These are phyloP conservation scores for Drosophila meridionalis DNA, from an alignment of 2,888 invertebrate species.

Conservation along the genomic window DNA sequence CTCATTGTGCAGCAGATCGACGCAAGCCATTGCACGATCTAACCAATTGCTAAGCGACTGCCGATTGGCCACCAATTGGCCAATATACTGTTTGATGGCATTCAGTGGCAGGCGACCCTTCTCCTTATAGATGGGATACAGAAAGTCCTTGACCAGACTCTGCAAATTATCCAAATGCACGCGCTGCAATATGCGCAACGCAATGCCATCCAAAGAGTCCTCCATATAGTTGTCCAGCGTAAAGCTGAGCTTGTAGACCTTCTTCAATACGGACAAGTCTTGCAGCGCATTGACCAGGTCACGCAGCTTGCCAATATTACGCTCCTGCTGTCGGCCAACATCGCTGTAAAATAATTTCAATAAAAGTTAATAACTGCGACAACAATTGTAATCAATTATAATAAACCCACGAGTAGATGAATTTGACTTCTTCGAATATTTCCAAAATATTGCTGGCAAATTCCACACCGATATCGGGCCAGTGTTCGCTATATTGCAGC, in stretches of 20 bases:
- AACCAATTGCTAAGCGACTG: slow-evolving; percentile 83
- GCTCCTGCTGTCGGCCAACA: slow-evolving; percentile 82
- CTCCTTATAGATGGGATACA: slow-evolving; percentile 84
- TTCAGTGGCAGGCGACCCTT: slow-evolving; percentile 80
- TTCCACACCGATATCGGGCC: slow-evolving; percentile 85
- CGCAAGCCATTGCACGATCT: slow-evolving; percentile 81
- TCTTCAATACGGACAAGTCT: slow-evolving; percentile 83
- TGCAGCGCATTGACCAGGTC: slow-evolving; percentile 81
- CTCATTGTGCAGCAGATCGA: slow-evolving; percentile 83
- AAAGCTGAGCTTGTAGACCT: slow-evolving; percentile 82
- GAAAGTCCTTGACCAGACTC: slow-evolving; percentile 82
- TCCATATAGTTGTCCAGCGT: slow-evolving; percentile 84
- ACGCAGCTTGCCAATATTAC: slow-evolving; percentile 80
- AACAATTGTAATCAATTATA: neutral
- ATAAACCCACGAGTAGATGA: slow-evolving; percentile 81
- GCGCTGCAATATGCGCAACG: slow-evolving; percentile 83
- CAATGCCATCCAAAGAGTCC: slow-evolving; percentile 83
- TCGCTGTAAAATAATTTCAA: slow-evolving; percentile 63
- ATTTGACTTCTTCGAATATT: slow-evolving; percentile 83
- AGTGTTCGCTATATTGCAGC: slow-evolving; percentile 82
- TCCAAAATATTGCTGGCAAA: slow-evolving; percentile 82
- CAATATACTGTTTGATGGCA: slow-evolving; percentile 82
- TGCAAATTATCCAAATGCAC: slow-evolving; percentile 83
- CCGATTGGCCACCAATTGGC: slow-evolving; percentile 79
- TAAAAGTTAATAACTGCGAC: neutral